A percentile compares a stretch with the other conserved stretches of the same genome.
Conservation (phyloP, 1,140 invertebrate genomes). For the Halesus radiatus region DNA sequence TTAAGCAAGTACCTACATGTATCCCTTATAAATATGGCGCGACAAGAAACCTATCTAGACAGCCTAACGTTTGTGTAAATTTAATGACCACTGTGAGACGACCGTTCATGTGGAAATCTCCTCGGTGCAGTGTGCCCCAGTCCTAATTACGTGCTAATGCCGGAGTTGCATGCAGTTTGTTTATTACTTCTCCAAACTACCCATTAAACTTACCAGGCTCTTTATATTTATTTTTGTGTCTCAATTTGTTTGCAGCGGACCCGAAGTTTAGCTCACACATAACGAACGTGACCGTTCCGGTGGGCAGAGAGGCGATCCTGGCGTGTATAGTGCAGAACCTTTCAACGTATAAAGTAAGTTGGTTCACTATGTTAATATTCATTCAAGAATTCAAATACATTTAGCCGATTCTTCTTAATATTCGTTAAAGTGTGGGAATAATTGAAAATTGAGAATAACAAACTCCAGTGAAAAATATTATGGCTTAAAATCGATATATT, state of each 20-base stretch:
- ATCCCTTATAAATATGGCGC: no score
- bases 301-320: conserved; percentile 86
- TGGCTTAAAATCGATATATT: no score
- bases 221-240: conserved; percentile 19
- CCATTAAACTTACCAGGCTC: neutral
- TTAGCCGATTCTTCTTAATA: no score
- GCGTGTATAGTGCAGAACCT: conserved; percentile 89
- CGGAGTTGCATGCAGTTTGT: conserved; percentile 1
- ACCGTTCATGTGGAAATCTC: neutral
- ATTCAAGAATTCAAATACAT: no score
- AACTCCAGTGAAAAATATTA: no score
- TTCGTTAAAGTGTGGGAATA: no score
- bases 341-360: conserved; percentile 82
- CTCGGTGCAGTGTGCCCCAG: neutral
- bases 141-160: conserved; percentile 5
- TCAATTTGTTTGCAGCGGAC: conserved; percentile 73
- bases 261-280: conserved; percentile 88
- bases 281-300: conserved; percentile 84
- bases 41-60: no score
- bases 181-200: conserved; percentile 16
- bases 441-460: no score
- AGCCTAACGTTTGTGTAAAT: no score
- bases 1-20: no score
- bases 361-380: no score
- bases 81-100: no score